These are phyloP conservation scores for Schizopygopsis pylzovi DNA, from an alignment of 2,797 vertebrate genomes.

Conservation along the genomic window DNA sequence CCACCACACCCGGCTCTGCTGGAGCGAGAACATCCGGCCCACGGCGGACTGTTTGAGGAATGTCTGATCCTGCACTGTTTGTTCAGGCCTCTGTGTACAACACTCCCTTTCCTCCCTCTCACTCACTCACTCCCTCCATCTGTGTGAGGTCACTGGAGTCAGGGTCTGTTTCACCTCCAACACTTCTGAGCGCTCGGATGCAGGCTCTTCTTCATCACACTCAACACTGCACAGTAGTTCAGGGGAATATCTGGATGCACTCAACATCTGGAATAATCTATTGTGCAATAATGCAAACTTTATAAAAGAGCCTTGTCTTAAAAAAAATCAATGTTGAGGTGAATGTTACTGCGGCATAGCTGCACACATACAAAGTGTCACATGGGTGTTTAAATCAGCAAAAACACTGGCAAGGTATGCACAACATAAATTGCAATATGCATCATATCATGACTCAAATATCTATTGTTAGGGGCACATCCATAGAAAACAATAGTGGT, in stretches of 20 bases:
- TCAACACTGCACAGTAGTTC: background rate
- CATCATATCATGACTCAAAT: background rate
- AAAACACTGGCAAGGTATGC: background rate
- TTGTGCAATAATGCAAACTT: background rate
- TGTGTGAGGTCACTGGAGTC: background rate
- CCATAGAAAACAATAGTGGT: background rate
- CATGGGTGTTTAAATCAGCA: background rate
- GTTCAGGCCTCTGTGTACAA: constrained; percentile 34
- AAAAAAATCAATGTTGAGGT: background rate
- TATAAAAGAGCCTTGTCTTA: background rate
- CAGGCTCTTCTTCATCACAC: background rate
- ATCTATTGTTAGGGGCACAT: background rate
- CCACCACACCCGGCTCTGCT: constrained; percentile 32
- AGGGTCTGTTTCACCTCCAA: constrained; percentile 21
- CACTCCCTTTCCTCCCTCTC: background rate
- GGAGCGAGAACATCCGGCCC: constrained; percentile 35
- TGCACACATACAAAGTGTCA: background rate
- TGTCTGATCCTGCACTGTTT: constrained; percentile 43
- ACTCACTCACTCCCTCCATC: background rate
- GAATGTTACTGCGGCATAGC: background rate
- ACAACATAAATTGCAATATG: background rate
- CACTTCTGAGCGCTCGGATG: background rate
- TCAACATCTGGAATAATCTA: background rate
- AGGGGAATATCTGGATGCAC: background rate
- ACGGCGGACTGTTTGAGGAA: background rate